phyloP scores from a whole-genome alignment of 1,140 invertebrate genomes.

The Monomorium pharaonis region DNA sequence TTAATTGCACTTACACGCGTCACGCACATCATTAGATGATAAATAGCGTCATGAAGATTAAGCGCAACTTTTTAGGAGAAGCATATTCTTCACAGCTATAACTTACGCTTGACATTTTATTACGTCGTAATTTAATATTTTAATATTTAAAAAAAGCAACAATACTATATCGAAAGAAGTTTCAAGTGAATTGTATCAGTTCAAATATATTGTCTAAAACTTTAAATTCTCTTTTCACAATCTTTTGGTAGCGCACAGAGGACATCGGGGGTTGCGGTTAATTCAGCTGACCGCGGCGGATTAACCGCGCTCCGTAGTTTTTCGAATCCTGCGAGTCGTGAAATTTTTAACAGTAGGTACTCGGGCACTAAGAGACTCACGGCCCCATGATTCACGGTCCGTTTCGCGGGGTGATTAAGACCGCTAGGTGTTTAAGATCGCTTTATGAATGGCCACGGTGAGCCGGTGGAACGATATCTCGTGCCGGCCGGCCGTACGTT shows the following conservation, averaged over 20 bases:
- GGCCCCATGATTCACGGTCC: conserved; percentile 60
- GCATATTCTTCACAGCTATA: neutral
- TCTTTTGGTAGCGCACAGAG: neutral
- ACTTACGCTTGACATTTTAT: neutral
- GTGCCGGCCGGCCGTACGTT: conserved; percentile 61
- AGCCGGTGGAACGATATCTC: conserved; percentile 67
- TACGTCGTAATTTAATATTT: too few species aligned
- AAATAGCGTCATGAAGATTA: neutral
- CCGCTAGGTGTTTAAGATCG: conserved; percentile 65
- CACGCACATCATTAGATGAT: neutral
- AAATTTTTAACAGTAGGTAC: conserved; percentile 30
- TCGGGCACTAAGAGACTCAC: neutral
- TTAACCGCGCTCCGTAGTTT: conserved; percentile 17
- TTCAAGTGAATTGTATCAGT: neutral
- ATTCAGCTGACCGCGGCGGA: neutral
- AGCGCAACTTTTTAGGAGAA: neutral
- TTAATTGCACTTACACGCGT: too few species aligned
- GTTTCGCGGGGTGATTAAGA: conserved; percentile 63
- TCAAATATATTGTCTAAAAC: neutral
- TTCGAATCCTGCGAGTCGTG: conserved; percentile 40
- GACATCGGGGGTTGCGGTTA: neutral
- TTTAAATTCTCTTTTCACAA: neutral
- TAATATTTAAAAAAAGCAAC: too few species aligned
- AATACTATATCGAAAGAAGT: neutral
- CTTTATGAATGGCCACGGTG: conserved; percentile 66